Conservation (phyloP, 2,113 vertebrate genomes). For the Aphelocoma coerulescens region DNA sequence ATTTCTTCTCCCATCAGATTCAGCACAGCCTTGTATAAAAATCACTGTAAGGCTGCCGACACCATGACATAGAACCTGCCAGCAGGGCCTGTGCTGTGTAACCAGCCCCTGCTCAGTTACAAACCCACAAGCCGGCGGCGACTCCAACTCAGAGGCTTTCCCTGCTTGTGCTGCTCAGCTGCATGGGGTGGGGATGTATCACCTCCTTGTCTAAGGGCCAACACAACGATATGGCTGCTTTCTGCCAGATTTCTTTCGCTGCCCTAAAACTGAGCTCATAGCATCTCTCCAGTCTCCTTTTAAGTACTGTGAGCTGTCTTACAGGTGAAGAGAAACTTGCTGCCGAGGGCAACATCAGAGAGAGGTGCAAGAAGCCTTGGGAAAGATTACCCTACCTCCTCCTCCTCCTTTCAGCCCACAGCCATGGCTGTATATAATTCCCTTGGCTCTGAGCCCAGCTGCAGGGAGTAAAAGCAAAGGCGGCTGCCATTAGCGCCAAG, state of each 20-base stretch:
- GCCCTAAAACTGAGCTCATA: not conserved
- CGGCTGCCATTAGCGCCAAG: slow-evolving; percentile 47
- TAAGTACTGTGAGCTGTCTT: rapidly evolving
- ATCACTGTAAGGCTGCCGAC: not conserved
- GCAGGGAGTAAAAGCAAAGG: slow-evolving; percentile 45
- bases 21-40: not conserved
- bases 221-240: not conserved
- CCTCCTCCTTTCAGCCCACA: not conserved
- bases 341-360: not conserved
- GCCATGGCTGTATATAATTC: slow-evolving; percentile 37
- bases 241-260: not conserved
- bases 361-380: not conserved
- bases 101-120: not conserved
- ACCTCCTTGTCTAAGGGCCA: slow-evolving; percentile 5
- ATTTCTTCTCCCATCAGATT: not conserved
- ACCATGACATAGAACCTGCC: rapidly evolving
- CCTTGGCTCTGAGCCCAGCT: slow-evolving; percentile 47
- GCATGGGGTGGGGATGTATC: not conserved
- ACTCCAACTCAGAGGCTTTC: not conserved
- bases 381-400: slow-evolving; percentile 13
- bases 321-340: not conserved
- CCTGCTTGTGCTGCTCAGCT: not conserved
- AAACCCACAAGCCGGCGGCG: rapidly evolving
- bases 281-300: not conserved
- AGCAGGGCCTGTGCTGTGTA: not conserved